phyloP scores from a whole-genome alignment of 2,888 invertebrate species.

The Smittia aterrima region DNA sequence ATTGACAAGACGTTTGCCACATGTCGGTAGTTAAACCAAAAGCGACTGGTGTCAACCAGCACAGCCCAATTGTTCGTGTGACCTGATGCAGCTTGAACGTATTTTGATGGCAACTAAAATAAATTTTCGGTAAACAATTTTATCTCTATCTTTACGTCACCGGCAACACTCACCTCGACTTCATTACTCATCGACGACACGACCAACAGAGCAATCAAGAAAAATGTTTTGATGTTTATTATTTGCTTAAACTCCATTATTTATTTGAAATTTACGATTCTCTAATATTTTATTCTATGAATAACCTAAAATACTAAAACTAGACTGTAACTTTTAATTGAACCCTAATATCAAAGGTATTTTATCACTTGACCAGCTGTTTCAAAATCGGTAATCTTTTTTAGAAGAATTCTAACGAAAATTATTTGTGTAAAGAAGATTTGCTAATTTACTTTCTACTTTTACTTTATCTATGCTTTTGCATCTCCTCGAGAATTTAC shows the following conservation, averaged over 20 bases:
- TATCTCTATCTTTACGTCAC: not conserved
- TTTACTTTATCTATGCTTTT: not conserved
- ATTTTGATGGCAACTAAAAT: constrained; percentile 30
- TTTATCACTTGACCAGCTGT: no score
- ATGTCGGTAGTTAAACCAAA: constrained; percentile 99
- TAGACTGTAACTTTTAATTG: no score
- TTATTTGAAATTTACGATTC: no score
- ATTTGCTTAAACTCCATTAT: no score
- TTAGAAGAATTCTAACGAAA: no score
- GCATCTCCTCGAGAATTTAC: not conserved
- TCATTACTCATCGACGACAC: not conserved
- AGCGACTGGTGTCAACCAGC: constrained; percentile 94
- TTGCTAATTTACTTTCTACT: not conserved
- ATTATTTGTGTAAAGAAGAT: no score
- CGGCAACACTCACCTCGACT: constrained; percentile 15
- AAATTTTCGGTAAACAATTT: not conserved
- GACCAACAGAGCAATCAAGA: not conserved
- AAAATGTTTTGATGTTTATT: not conserved
- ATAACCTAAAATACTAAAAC: no score
- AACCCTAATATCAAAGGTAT: no score
- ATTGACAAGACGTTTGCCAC: constrained; percentile 98
- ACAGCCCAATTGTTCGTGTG: constrained; percentile 99
- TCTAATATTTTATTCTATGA: no score
- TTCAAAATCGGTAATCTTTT: no score
- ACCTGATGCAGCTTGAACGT: constrained; percentile 43